Percentiles rank a stretch among this genome's conserved stretches.
These are phyloP conservation scores for Drosophila pseudotalamancana DNA, from an alignment of 2,888 invertebrate genomes.

Conservation along the genomic window DNA sequence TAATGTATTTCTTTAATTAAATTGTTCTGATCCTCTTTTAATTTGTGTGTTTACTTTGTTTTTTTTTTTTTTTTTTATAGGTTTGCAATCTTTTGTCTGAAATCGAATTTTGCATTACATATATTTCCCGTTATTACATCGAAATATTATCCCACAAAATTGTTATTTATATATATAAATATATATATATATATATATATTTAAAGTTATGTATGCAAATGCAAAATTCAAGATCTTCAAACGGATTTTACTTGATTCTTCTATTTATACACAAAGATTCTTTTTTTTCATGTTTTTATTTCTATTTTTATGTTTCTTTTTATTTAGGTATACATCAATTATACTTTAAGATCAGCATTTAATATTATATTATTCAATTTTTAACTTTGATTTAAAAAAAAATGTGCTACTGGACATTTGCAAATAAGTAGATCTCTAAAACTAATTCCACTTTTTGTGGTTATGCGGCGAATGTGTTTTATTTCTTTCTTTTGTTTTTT, in stretches of 20 bases:
- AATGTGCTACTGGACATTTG: slow-evolving; percentile 51
- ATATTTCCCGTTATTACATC: slow-evolving; percentile 46
- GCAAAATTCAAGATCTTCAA: slow-evolving; percentile 47
- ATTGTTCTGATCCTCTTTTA: slow-evolving; percentile 36
- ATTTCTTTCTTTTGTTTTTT: not conserved
- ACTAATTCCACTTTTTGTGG: slow-evolving; percentile 37
- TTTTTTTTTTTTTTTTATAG: slow-evolving; percentile 3
- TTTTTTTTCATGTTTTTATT: slow-evolving; percentile 17
- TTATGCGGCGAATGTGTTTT: slow-evolving; percentile 19
- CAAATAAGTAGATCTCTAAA: slow-evolving; percentile 39
- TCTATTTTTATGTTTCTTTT: slow-evolving; percentile 9
- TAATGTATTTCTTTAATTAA: slow-evolving; percentile 68
- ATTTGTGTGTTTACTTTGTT: slow-evolving; percentile 3
- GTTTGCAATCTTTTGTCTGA: too few species aligned
- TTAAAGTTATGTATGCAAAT: slow-evolving; percentile 6
- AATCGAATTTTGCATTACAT: slow-evolving; percentile 54
- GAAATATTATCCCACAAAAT: slow-evolving; percentile 37
- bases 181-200: slow-evolving; percentile 10
- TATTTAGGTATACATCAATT: slow-evolving; percentile 66
- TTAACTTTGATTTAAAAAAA: slow-evolving; percentile 29
- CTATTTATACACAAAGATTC: slow-evolving; percentile 49
- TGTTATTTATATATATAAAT: slow-evolving; percentile 12
- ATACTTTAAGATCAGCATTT: slow-evolving; percentile 44
- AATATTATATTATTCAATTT: slow-evolving; percentile 30
- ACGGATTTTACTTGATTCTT: slow-evolving; percentile 27